Conservation (phyloP, 1,140 invertebrate genomes). For the Trinorchestia longiramus region DNA sequence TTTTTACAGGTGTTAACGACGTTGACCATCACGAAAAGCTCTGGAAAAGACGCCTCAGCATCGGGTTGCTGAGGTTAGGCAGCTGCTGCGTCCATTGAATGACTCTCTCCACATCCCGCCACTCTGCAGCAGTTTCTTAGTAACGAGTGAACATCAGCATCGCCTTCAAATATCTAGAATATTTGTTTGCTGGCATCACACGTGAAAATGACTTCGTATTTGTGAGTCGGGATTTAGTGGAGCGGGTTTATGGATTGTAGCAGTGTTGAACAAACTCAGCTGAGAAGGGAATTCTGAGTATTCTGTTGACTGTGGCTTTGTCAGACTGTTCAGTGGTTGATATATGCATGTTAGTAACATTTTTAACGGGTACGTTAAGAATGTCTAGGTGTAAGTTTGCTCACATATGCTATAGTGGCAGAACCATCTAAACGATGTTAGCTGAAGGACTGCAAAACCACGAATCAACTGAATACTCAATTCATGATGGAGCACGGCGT, state of each 20-base stretch:
- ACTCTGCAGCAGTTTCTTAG: background rate
- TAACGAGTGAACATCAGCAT: background rate
- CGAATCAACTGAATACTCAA: background rate
- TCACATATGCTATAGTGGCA: too few relatives aligned
- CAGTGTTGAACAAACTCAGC: background rate
- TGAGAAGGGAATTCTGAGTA: background rate
- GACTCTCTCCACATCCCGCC: background rate
- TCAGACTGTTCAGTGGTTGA: background rate
- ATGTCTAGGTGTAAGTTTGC: too few relatives aligned
- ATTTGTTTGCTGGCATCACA: background rate
- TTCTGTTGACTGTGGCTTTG: background rate
- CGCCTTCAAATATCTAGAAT: too few relatives aligned
- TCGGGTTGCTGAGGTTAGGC: constrained; percentile 58
- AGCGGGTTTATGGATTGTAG: background rate
- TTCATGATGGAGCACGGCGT: background rate
- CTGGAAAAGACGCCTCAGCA: constrained; percentile 37
- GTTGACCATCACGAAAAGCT: constrained; percentile 46
- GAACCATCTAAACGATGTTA: too few relatives aligned
- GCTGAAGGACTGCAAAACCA: background rate
- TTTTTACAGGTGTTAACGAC: constrained; percentile 56
- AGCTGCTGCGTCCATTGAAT: constrained; percentile 15
- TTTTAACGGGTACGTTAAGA: too few relatives aligned
- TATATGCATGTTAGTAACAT: background rate
- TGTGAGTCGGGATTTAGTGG: background rate
- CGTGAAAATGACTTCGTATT: background rate